Base-by-base conservation (phyloP, 2,797 vertebrate genomes). In the Hybognathus amarus region DNA sequence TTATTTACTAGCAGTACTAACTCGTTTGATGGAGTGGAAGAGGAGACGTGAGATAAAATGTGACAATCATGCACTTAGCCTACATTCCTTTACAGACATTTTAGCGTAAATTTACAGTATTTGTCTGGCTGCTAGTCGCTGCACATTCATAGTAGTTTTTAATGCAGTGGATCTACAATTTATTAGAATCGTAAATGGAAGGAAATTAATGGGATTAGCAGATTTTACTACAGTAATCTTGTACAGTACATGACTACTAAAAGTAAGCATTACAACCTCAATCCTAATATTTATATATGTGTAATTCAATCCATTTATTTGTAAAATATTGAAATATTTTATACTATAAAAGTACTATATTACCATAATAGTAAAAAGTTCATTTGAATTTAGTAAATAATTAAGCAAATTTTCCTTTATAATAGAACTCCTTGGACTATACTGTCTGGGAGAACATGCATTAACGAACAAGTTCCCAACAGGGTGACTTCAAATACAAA, bases 1-100 rank as follows among this genome's bases (percentile, higher is more conserved):
- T 95, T 93, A 94, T 94, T 94, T 95, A 94, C 52, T 69, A 42
- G 17, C 40, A 45, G n/a, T 7, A 45, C 67, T 69, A 15, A 45
- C n/a, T 27, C 3, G 12, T 27, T 71, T 8, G 18, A 24, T n/a
- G 3, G 38, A 42, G 38, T 38, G 22, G 67, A 69, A 42, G 42
- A 47, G 13, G n/a, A 70, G 42, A 71, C 24, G 5, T 13, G 22
- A 15, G 12, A n/a, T 24, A n/a, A 69, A n/a, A 38, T 67, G 20
- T 20, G 18, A 67, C 33, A 67, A 67, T 38, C 67, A 30, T 71
- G 24, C 24, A 47, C 24, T 5, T 47, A 33, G 33, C 33, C 33
- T 30, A n/a, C 24, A 70, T 71, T 71, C 15, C 24, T 71, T 27
- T 47, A 40, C 22, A 70, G n/a, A 27, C 15, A 9, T 47, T 47